Conservation (phyloP, 1,140 invertebrate genomes). For the Orchesella cincta region DNA sequence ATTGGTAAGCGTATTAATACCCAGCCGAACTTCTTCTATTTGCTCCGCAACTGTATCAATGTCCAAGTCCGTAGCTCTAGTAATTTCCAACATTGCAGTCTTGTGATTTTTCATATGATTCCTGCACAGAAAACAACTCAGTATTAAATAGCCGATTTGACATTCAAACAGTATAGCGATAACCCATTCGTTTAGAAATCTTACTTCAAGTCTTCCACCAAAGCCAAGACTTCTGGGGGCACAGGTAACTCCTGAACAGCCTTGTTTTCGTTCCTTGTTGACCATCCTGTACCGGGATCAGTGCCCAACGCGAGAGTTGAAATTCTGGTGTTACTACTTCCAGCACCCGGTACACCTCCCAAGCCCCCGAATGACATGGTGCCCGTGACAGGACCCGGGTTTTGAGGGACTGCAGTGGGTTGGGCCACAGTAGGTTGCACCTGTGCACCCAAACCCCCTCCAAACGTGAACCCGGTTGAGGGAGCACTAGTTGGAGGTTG, state of each 20-base stretch:
- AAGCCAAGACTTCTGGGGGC: not conserved
- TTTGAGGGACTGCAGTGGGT: too few relatives aligned
- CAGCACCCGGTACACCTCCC: not conserved
- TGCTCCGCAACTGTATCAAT: not conserved
- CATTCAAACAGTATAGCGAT: not conserved
- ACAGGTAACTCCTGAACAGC: not conserved
- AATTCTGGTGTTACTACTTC: not conserved
- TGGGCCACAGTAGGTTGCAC: too few relatives aligned
- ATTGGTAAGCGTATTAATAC: not conserved
- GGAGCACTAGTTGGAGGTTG: too few relatives aligned
- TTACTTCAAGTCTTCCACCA: conserved; percentile 2
- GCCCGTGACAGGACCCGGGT: not conserved
- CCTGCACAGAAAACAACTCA: not conserved
- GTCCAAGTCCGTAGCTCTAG: not conserved
- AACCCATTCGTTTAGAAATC: not conserved
- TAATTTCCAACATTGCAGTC: not conserved
- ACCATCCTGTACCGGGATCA: not conserved
- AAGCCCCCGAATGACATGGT: not conserved
- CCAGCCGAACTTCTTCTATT: conserved; percentile 1
- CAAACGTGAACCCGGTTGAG: too few relatives aligned
- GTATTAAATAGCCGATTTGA: not conserved
- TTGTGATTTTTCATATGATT: conserved; percentile 18
- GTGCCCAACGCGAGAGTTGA: not conserved
- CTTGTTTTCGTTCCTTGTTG: not conserved
- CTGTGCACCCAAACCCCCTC: too few relatives aligned